Evolutionary conservation across 1,140 invertebrate species (phyloP), one percentile per base, ranked within the genome.

Genomic region (Triops longicaudatus): DNA sequence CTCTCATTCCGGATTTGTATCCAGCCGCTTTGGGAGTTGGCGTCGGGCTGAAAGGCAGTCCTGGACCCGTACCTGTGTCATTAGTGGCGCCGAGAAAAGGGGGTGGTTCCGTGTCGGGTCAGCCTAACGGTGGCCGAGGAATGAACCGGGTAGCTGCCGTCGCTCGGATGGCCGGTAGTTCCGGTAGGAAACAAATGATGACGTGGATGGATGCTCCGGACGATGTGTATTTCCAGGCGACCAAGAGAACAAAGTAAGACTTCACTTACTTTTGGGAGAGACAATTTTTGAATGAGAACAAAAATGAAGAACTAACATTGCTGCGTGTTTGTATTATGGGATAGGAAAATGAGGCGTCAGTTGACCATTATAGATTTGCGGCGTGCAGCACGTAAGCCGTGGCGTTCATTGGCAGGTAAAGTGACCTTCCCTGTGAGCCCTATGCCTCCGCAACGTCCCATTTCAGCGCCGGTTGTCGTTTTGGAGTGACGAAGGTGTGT

Each of bases 141-240:
- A 81, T 85, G 76, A 84, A 83, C 42, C 80, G 80, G 78, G 82
- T 86, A 17, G 84, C 85, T 28, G 86, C 88, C 17, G 89, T 89
- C 86, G 90, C 87, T 73, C 86, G 88, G 79, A 86, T 89, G 80
- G 88, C 88, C 76, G 85, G 83, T 7, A 88, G 93, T 14, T 63
- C 50, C 22, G 50, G 50, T 63, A 17, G 50, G 17, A 94, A 95
- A 82, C 94, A 95, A 86, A 93, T 96, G 73, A 95, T 98, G 82
- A 97, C 94, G 82, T 98, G 95, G 95, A 95, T 97, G 90, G 96
- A 98, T 86, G 96, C 96, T 73, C 96, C 96, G 5, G 96, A 98
- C 85, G 96, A 98, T 86, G 91, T 98, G 75, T 98, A 96, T 85
- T 98, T 97, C 86, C 92, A 94, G 81, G 87, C 88, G 81, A 94